phyloP scores from a whole-genome alignment of 2,113 vertebrate genomes.

The Hassar affinis region DNA sequence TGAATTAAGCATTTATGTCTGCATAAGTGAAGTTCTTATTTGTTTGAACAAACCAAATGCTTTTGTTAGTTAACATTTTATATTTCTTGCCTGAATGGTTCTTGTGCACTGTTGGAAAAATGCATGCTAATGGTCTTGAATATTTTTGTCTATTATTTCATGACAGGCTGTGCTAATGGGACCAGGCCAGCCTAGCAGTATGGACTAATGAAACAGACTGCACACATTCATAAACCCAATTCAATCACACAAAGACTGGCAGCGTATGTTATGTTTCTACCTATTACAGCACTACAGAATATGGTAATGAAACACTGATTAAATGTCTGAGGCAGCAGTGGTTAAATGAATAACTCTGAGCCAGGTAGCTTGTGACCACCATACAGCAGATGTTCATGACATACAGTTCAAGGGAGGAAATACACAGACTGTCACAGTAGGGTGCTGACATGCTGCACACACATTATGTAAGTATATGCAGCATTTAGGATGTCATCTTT shows the following conservation, averaged over 20 bases:
- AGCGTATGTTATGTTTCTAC: slow-evolving; percentile 28
- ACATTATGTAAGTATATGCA: background rate
- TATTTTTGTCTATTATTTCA: slow-evolving; percentile 13
- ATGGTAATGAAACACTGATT: slow-evolving; percentile 45
- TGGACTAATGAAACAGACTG: slow-evolving; percentile 36
- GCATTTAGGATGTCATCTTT: slow-evolving; percentile 24
- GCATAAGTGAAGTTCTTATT: background rate
- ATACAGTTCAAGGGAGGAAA: background rate
- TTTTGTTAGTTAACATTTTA: slow-evolving; percentile 19
- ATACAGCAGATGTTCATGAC: background rate
- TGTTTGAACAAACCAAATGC: slow-evolving; percentile 14
- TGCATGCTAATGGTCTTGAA: slow-evolving; percentile 16
- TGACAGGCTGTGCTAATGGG: slow-evolving; percentile 26
- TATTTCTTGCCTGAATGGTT: slow-evolving; percentile 21
- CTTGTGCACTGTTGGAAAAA: slow-evolving; percentile 14
- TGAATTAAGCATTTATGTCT: background rate
- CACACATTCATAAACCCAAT: slow-evolving; percentile 33
- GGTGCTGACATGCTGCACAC: background rate
- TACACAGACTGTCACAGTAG: background rate
- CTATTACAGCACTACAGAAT: slow-evolving; percentile 41
- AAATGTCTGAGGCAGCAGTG: slow-evolving; percentile 5
- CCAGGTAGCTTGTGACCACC: background rate
- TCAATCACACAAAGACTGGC: slow-evolving; percentile 39
- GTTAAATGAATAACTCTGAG: slow-evolving; percentile 24
- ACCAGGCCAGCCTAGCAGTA: slow-evolving; percentile 21